These are phyloP conservation scores for Bombylius major DNA, from an alignment of 2,888 invertebrate genomes.

Conservation along the genomic window DNA sequence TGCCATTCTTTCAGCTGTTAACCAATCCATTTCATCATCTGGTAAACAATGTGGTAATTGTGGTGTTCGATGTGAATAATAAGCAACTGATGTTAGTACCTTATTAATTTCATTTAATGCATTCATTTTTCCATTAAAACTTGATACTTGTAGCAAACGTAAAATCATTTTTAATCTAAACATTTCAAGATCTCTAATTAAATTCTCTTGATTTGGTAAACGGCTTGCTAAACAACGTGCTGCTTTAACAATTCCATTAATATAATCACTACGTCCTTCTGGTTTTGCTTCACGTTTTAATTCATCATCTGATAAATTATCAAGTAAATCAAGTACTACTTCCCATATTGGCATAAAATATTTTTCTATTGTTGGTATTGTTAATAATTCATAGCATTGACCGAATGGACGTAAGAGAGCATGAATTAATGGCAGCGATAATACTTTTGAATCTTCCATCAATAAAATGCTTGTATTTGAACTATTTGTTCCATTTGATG, in stretches of 20 bases:
- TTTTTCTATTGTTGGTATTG: constrained; percentile 78
- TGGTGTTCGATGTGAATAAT: constrained; percentile 64
- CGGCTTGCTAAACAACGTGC: constrained; percentile 80
- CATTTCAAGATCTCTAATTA: constrained; percentile 69
- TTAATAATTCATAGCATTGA: constrained; percentile 80
- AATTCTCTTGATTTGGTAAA: constrained; percentile 68
- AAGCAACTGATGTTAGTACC: constrained; percentile 81
- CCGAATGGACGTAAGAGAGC: constrained; percentile 84
- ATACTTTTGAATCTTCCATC: constrained; percentile 22
- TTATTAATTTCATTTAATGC: constrained; percentile 97
- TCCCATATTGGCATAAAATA: constrained; percentile 89
- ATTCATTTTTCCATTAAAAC: constrained; percentile 98
- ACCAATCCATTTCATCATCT: constrained; percentile 78
- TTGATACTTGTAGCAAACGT: constrained; percentile 84
- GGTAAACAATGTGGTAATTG: constrained; percentile 49
- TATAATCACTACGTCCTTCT: constrained; percentile 91
- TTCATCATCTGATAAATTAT: constrained; percentile 89
- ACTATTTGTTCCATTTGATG: constrained; percentile 13
- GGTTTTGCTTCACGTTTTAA: constrained; percentile 87
- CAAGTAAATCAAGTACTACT: constrained; percentile 78
- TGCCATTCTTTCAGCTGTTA: constrained; percentile 88
- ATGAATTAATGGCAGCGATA: constrained; percentile 65
- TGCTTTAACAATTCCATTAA: constrained; percentile 87
- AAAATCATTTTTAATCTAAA: constrained; percentile 94
- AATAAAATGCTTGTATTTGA: constrained; percentile 14